Conservation (phyloP, 2,797 vertebrate species). For the Chelon auratus region DNA sequence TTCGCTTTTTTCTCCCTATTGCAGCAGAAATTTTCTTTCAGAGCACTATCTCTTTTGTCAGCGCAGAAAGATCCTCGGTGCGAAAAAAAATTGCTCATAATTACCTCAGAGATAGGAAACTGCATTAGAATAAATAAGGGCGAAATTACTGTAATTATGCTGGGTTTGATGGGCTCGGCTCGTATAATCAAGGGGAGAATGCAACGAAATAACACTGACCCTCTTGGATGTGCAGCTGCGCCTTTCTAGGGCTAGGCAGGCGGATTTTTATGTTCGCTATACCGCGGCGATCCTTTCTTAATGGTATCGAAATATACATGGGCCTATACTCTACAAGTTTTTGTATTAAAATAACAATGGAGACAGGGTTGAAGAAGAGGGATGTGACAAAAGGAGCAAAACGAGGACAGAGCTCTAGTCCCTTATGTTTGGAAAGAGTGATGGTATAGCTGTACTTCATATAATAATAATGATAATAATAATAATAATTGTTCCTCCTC, state of each 20-base stretch:
- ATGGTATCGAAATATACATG: constrained; percentile 53
- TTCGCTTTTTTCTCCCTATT: constrained; percentile 84
- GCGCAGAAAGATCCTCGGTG: constrained; percentile 98
- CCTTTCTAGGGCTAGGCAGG: constrained; percentile 69
- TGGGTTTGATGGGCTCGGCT: constrained; percentile 99
- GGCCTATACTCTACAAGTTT: constrained; percentile 18
- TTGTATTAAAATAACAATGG: constrained; percentile 23
- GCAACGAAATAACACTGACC: constrained; percentile 99
- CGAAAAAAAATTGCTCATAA: constrained; percentile 99
- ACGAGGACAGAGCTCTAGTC: background rate
- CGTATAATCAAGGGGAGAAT: constrained; percentile 99
- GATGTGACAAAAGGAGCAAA: constrained; percentile 2
- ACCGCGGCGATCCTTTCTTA: constrained; percentile 55
- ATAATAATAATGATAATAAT: too few relatives aligned
- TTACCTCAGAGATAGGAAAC: constrained; percentile 99
- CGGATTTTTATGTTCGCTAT: constrained; percentile 59
- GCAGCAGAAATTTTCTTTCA: constrained; percentile 98
- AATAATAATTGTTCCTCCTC: too few relatives aligned
- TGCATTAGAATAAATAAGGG: constrained; percentile 99
- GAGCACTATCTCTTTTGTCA: constrained; percentile 99
- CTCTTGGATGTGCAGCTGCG: constrained; percentile 99
- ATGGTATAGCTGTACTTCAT: background rate
- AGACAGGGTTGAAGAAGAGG: background rate
- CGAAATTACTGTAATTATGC: constrained; percentile 99
- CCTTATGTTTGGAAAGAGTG: background rate